phyloP scores from a whole-genome alignment of 2,888 invertebrate genomes.

The Limnephilus lunatus region DNA sequence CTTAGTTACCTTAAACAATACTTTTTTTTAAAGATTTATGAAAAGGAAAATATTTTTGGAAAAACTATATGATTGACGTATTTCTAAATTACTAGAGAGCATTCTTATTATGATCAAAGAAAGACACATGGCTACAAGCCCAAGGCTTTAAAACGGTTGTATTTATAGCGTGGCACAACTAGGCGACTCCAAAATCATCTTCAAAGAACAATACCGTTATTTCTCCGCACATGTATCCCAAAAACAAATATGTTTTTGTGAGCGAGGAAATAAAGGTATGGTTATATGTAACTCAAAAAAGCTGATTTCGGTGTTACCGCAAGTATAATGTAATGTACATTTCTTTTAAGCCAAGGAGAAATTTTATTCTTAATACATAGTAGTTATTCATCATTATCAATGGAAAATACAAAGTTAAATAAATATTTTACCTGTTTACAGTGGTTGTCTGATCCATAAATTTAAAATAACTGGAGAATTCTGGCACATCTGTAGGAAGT shows the following conservation, averaged over 20 bases:
- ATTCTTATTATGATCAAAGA: no score
- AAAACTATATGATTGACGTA: neutral
- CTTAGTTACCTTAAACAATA: neutral
- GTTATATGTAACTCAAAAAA: no score
- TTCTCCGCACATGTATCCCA: no score
- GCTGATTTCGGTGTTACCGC: no score
- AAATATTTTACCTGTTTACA: neutral
- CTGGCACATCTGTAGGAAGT: slow-evolving; percentile 70
- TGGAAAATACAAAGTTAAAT: neutral
- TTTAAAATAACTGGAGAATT: neutral
- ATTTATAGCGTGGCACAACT: no score
- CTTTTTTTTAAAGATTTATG: neutral
- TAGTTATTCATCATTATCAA: neutral
- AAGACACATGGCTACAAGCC: no score
- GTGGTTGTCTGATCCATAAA: neutral
- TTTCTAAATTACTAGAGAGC: no score
- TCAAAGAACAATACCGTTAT: no score
- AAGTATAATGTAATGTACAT: neutral
- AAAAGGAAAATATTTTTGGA: neutral
- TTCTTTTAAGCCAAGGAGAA: neutral
- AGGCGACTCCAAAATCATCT: no score
- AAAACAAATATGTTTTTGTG: no score
- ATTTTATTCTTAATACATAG: neutral
- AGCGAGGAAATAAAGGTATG: no score
- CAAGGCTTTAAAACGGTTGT: no score